Evolutionary conservation across 2,113 vertebrate species (phyloP), one percentile per base, ranked within the genome.

Genomic region (Lipotes vexillifer): DNA sequence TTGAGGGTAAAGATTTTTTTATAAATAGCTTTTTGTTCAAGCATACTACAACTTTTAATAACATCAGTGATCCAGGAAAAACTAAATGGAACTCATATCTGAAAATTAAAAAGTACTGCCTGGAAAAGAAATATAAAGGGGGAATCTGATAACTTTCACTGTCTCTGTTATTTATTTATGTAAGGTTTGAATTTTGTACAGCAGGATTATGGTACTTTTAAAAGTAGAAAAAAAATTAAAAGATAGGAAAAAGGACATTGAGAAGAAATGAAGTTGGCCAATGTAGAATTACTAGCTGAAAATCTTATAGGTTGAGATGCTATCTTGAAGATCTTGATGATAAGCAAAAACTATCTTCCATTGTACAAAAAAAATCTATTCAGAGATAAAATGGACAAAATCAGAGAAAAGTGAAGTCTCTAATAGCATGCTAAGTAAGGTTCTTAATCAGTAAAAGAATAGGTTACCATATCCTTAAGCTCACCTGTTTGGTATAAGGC

Each of bases 401-500:
- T 46, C 68, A 80, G 29, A 90, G 91, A 85, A 90, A 92, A 89
- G 72, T 38, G 13, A 90, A 92, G 12, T 77, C 21, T 88, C 55
- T 59, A 31, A 59, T 0, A 90, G 49, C 29, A 66, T n/a, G 59
- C 49, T n/a, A 72, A 49, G n/a, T 21, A 59, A 8, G 15, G 5
- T 46, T 8, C 69, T 82, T 92, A 77, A 78, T 74, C 20, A 95
- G 61, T n/a, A 52, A 66, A 71, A 89, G 59, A 59, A 17, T 52
- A 83, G 68, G 17, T 21, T 66, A 33, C 12, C 31, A 29, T 18
- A 20, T 29, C 29, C 29, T 31, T 8, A 36, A 87, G 97, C 99
- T 97, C 96, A 99, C 99, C 99, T 61, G 99, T 99, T 97, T 99
- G 99, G 98, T 99, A 99, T 95, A 99, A 99, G 13, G 99, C 99